Evolutionary conservation across 2,888 invertebrate species (phyloP).

Genomic region (Drosophila mimetica): DNA sequence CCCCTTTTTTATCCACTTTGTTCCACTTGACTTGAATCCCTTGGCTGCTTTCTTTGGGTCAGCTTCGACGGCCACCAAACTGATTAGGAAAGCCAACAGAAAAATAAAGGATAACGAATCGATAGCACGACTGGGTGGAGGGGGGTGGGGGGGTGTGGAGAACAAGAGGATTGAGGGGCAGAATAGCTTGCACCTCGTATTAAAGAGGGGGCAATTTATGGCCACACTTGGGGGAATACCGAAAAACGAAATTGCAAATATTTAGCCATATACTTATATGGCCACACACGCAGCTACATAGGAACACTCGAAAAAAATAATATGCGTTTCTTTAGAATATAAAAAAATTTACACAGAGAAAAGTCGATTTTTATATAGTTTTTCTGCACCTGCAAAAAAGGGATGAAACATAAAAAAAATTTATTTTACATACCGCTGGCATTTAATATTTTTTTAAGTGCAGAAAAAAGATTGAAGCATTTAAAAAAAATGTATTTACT

Average conservation of each 20-base stretch:
- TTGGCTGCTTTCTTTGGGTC: conserved; percentile 34
- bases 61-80: conserved; percentile 33
- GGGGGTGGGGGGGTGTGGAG: neutral
- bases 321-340: neutral
- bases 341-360: no score
- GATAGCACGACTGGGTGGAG: conserved; percentile 5
- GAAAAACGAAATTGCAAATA: conserved; percentile 69
- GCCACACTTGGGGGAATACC: conserved; percentile 60
- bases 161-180: conserved; percentile 4
- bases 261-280: conserved; percentile 47
- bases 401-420: no score
- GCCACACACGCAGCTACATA: neutral
- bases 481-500: no score
- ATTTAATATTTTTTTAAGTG: no score
- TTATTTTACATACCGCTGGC: no score
- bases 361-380: no score
- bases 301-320: conserved; percentile 9
- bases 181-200: conserved; percentile 25
- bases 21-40: conserved; percentile 37
- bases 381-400: no score
- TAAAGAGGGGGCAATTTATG: conserved; percentile 56
- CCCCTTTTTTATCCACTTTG: conserved; percentile 15
- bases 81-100: conserved; percentile 30
- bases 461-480: no score
- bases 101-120: conserved; percentile 37